These are phyloP conservation scores for Brachypodius melanocephalos DNA, from an alignment of 2,113 vertebrate species.

Conservation along the genomic window DNA sequence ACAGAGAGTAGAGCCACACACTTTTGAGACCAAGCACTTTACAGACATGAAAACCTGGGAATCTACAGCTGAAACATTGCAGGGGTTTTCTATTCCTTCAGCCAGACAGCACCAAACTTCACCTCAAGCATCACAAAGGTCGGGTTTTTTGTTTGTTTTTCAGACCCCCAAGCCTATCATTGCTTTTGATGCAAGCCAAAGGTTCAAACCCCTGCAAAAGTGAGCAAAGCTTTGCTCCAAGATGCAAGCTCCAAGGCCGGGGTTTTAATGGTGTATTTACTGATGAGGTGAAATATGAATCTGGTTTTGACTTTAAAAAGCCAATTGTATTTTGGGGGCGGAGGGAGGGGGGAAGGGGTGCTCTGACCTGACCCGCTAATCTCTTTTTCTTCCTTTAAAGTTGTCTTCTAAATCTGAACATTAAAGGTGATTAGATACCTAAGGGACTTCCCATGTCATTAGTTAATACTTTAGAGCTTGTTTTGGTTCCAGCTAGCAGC, in stretches of 20 bases:
- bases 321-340: slow-evolving; percentile 51
- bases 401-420: slow-evolving; percentile 69
- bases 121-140: neutral
- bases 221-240: neutral
- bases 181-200: neutral
- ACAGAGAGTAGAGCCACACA: neutral
- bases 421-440: slow-evolving; percentile 76
- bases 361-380: slow-evolving; percentile 71
- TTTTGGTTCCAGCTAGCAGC: slow-evolving; percentile 52
- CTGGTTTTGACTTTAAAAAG: slow-evolving; percentile 67
- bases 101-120: neutral
- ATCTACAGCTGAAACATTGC: neutral
- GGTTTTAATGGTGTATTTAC: slow-evolving; percentile 44
- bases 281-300: slow-evolving; percentile 61
- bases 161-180: neutral
- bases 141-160: neutral
- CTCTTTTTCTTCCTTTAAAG: slow-evolving; percentile 74
- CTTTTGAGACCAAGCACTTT: neutral
- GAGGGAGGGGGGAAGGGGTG: slow-evolving; percentile 52
- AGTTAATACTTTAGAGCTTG: slow-evolving; percentile 70
- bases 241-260: neutral
- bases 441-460: slow-evolving; percentile 74
- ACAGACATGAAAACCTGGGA: neutral
- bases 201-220: neutral
- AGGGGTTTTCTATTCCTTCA: neutral